Conservation (phyloP, 2,797 vertebrate species). For the Xerus rutilus region DNA sequence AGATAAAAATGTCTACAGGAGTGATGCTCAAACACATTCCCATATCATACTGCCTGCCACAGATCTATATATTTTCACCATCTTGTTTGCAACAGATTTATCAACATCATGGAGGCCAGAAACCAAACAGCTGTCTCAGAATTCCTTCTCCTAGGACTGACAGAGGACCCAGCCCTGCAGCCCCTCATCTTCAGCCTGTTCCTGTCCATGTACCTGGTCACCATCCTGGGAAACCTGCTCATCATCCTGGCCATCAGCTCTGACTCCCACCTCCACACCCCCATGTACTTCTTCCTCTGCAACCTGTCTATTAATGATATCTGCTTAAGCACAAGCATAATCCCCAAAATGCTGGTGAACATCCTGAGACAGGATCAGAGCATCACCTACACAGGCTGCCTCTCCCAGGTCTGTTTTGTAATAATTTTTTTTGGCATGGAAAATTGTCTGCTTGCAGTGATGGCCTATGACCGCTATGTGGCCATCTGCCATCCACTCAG, state of each 20-base stretch:
- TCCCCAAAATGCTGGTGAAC: background rate
- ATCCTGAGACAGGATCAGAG: background rate
- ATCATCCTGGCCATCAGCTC: no score
- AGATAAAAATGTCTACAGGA: background rate
- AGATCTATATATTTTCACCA: no score
- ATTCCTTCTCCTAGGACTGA: background rate
- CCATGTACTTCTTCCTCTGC: no score
- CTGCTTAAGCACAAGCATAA: background rate
- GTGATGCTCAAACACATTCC: background rate
- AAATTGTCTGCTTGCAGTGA: background rate
- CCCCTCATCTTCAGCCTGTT: background rate
- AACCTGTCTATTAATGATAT: background rate
- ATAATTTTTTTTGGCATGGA: background rate
- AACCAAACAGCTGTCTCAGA: background rate
- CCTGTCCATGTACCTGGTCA: no score
- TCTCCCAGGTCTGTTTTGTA: background rate
- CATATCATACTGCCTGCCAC: background rate
- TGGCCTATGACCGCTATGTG: conserved; percentile 68
- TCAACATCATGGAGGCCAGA: background rate
- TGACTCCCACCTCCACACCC: no score
- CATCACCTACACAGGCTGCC: background rate
- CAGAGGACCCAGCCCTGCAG: background rate
- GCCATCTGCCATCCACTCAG: conserved; percentile 74
- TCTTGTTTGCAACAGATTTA: background rate
- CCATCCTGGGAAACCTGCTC: no score